Base-by-base conservation (phyloP, 2,888 invertebrate genomes). In the Zhengitettix transpicula region DNA sequence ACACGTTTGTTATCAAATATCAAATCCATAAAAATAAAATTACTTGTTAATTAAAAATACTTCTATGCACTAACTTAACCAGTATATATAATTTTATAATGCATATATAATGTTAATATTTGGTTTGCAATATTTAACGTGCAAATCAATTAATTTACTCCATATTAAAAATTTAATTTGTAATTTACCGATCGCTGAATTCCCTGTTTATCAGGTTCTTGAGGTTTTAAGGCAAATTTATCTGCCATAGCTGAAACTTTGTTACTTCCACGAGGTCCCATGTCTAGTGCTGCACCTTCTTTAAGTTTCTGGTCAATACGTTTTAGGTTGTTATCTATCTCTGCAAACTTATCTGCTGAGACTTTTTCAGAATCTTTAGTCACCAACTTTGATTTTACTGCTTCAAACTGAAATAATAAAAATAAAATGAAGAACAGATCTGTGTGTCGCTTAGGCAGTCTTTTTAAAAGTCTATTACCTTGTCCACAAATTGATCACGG, bases 161-260 rank as follows among this genome's bases (percentile, higher is more conserved):
- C 44, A 42, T 11, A 42, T 42, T 42, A 12, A 47, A 5, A 47
- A 47, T 16, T 15, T 47, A 12, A 52, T 58, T 54, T 41, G 42
- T 66, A 73, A 77, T 77, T 80, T 75, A 79, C 79, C 69, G 74
- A 76, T 74, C 75, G 77, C 67, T 77, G 78, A 56, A 71, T 64
- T 44, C 69, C 63, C 59, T 69, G 69, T 58, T 74, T 70, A 65
- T 77, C 78, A 55, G 75, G 74, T 63, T 74, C 78, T 67, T 78
- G 78, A 67, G 77, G 75, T 67, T 79, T 80, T 67, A 72, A 73
- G 57, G 79, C 76, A 69, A 87, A 81, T 68, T 90, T 80, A 71
- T 89, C 89, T n/a, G 91, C 91, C 75, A 93, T 84, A 60, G 85
- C 84, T 47, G 92, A 91, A 11, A 93, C 92, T 74, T 88, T 88